Base-by-base conservation (phyloP, 2,797 vertebrate genomes). In the Tragelaphus oryx region DNA sequence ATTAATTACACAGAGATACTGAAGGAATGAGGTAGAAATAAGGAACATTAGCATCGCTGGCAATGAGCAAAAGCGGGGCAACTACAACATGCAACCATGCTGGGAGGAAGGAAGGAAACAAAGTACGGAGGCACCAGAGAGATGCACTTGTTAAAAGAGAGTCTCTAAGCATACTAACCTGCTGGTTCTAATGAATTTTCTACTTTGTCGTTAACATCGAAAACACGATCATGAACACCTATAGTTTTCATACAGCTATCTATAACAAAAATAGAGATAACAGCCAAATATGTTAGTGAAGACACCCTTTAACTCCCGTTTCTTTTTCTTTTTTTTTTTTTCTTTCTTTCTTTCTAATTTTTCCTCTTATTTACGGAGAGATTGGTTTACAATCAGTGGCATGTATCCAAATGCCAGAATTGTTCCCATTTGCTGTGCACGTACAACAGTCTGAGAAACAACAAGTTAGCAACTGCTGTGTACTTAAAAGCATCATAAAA, bases 161-260 rank as follows among this genome's bases (percentile, higher is more conserved):
- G 98, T 98, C 97, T 98, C 97, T 98, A 99, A 99, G 99, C 99
- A 99, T 99, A 99, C 99, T 99, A 99, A 99, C 99, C 99, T 99
- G 99, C 99, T 99, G 99, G 99, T 99, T 99, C 99, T 99, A 99
- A 99, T 98, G 99, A 99, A 99, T 99, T 99, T 99, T 99, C 99
- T 99, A 99, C 99, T 99, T 99, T 99, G 99, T 99, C 99, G 99
- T 99, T 99, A 99, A 99, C 99, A 98, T 99, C 99, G 99, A 99
- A 99, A 99, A 99, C 99, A 98, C 99, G 99, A 98, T 99, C 99
- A 99, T 99, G 99, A 99, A 99, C 99, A 98, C 99, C 99, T 99
- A 99, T 99, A 99, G 99, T 99, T 99, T 99, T 99, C 99, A 99
- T 99, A 99, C 99, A 99, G 99, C 99, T 99, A 99, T 99, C 99